Percentiles rank a stretch among this genome's conserved stretches.
Evolutionary conservation across 2,113 vertebrate species (phyloP).

Genomic region (Hippocampus zosterae): DNA sequence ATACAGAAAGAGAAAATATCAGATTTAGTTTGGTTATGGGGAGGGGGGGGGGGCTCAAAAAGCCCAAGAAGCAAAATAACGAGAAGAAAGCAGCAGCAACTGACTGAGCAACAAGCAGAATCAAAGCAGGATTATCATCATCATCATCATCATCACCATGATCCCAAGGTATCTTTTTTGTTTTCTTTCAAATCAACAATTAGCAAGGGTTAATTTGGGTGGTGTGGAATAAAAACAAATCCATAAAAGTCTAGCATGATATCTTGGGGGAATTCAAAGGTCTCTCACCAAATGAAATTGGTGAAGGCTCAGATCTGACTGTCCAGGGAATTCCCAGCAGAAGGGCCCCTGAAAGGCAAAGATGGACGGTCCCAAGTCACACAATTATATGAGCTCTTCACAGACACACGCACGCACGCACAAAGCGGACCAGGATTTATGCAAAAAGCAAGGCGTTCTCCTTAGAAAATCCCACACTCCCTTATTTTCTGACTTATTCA

Average conservation of each 20-base stretch:
- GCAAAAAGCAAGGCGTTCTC: constrained; percentile 56
- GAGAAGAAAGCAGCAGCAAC: background rate
- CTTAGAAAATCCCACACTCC: constrained; percentile 48
- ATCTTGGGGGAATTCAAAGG: constrained; percentile 71
- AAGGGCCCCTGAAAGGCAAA: constrained; percentile 80
- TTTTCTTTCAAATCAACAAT: constrained; percentile 47
- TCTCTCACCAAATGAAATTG: constrained; percentile 82
- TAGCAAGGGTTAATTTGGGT: constrained; percentile 52
- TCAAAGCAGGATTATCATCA: constrained; percentile 43
- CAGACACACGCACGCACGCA: background rate
- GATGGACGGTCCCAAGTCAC: constrained; percentile 76
- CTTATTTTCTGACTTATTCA: constrained; percentile 62
- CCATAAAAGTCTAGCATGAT: constrained; percentile 62
- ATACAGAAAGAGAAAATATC: background rate
- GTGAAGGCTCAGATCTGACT: constrained; percentile 78
- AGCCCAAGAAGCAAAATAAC: background rate
- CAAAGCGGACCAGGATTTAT: constrained; percentile 40
- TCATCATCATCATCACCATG: constrained; percentile 33
- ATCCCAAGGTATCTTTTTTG: constrained; percentile 28
- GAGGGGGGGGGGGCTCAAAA: no score
- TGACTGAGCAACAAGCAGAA: constrained; percentile 10
- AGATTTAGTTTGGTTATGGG: background rate
- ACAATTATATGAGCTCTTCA: constrained; percentile 66
- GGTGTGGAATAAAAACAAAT: constrained; percentile 50
- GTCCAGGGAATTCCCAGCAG: constrained; percentile 78